These are phyloP conservation scores for Edolisoma coerulescens DNA, from an alignment of 2,113 vertebrate species.

Conservation along the genomic window DNA sequence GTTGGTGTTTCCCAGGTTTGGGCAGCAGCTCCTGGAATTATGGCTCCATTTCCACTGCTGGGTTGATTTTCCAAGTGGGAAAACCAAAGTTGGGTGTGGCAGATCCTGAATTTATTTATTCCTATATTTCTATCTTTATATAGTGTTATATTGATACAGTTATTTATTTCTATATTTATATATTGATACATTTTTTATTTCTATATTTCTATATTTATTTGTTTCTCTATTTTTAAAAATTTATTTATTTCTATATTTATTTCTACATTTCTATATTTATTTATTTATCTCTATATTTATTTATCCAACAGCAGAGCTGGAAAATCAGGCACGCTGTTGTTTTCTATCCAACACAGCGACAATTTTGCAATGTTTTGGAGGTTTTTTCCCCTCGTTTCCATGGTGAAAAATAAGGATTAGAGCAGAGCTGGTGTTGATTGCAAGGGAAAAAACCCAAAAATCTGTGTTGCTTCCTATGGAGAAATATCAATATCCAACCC, in stretches of 20 bases:
- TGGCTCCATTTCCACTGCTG: accelerated
- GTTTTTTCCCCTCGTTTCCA: not conserved
- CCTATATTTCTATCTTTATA: not conserved
- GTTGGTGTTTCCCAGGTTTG: not conserved
- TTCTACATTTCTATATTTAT: not conserved
- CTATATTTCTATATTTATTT: not conserved
- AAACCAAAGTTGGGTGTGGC: not conserved
- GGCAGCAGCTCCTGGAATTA: not conserved
- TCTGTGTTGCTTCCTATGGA: not conserved
- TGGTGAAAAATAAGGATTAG: not conserved
- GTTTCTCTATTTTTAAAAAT: not conserved
- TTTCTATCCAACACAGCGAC: not conserved
- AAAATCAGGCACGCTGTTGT: not conserved
- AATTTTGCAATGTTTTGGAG: not conserved
- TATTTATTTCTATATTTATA: not conserved
- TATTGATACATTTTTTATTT: not conserved
- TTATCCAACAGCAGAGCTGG: not conserved
- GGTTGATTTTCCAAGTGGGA: not conserved
- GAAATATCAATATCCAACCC: not conserved
- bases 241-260: too few relatives aligned
- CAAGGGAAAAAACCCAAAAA: not conserved
- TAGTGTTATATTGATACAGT: too few relatives aligned
- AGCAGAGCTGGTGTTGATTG: not conserved
- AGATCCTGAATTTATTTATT: not conserved
- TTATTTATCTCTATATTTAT: not conserved